Evolutionary conservation across 2,113 vertebrate genomes (phyloP).

Genomic region (Platysternon megacephalum): DNA sequence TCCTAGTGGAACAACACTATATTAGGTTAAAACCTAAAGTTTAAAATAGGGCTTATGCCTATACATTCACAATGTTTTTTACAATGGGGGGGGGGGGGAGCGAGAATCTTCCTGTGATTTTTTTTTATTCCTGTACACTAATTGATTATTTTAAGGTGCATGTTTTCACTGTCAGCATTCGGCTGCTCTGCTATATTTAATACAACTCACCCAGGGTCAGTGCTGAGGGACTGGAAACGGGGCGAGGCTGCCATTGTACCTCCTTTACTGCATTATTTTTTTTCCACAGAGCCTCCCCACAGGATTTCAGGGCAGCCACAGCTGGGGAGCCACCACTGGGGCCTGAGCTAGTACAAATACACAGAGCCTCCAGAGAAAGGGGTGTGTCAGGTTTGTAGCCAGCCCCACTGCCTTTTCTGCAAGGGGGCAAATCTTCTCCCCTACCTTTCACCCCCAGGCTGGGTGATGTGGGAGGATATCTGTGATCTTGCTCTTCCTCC

Average conservation of each 20-base stretch:
- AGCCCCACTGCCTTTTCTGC: background rate
- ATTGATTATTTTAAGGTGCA: background rate
- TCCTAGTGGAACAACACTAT: too few species aligned
- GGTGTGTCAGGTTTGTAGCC: fast-evolving
- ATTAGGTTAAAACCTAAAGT: too few species aligned
- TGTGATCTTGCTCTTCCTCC: background rate
- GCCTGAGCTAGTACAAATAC: fast-evolving
- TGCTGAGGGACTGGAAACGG: background rate
- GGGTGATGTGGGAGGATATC: background rate
- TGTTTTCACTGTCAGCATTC: background rate
- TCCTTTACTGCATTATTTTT: background rate
- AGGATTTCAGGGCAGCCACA: background rate
- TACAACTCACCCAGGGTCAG: fast-evolving
- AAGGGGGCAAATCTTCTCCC: background rate
- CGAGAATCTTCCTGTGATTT: background rate
- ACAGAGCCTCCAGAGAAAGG: background rate
- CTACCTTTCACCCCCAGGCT: background rate
- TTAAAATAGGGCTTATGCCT: too few species aligned
- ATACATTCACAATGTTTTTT: background rate
- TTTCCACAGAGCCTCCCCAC: background rate
- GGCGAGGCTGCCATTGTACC: background rate
- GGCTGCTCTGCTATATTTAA: background rate
- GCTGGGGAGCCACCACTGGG: background rate
- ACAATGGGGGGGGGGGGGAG: background rate
- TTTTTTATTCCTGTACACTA: background rate